phyloP scores from a whole-genome alignment of 2,888 invertebrate species.

The Nomada flava region DNA sequence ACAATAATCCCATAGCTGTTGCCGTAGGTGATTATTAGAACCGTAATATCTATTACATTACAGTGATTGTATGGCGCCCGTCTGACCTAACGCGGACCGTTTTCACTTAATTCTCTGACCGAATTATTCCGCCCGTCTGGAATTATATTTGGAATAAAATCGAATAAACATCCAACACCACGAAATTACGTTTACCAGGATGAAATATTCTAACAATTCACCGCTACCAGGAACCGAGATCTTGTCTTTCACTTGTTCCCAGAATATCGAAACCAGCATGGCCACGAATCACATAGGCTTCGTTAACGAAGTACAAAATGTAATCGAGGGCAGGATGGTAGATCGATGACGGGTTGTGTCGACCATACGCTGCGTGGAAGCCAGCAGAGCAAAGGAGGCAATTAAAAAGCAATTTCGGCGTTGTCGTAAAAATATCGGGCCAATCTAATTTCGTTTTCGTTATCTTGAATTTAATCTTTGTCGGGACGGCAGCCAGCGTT shows the following conservation, averaged over 20 bases:
- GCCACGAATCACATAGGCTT: conserved; percentile 4
- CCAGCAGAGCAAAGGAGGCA: conserved; percentile 24
- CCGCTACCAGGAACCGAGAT: background rate
- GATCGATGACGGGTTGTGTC: conserved; percentile 20
- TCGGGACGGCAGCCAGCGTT: background rate
- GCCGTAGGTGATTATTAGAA: too few species aligned
- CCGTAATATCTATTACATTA: too few species aligned
- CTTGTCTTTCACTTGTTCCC: background rate
- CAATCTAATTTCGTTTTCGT: conserved; percentile 45
- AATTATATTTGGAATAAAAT: too few species aligned
- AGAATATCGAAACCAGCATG: background rate
- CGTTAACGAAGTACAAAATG: conserved; percentile 28
- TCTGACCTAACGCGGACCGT: too few species aligned
- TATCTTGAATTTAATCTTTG: conserved; percentile 44
- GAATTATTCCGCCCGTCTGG: too few species aligned
- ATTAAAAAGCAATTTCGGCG: conserved; percentile 56
- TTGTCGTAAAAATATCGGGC: conserved; percentile 51
- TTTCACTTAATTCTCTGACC: too few species aligned
- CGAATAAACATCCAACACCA: too few species aligned
- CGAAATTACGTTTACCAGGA: background rate
- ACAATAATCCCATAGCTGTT: too few species aligned
- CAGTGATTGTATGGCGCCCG: too few species aligned
- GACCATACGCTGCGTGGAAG: background rate
- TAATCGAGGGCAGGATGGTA: background rate
- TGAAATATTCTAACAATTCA: background rate